Conservation (phyloP, 2,888 invertebrate species). For the Chromoteleia sp. region DNA sequence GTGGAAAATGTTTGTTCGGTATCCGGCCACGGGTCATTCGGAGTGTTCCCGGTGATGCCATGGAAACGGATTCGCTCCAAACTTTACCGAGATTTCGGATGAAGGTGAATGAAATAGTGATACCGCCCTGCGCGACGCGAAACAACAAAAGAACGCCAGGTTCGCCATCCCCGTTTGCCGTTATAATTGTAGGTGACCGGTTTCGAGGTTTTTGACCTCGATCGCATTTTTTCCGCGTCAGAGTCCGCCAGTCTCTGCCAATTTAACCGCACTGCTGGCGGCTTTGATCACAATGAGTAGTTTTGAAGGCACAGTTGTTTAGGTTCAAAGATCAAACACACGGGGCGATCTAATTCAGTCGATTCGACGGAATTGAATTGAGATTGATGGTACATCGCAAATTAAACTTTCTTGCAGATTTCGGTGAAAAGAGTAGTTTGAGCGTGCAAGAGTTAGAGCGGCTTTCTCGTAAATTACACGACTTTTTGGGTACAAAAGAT, state of each 20-base stretch:
- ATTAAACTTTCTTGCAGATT: too few relatives aligned
- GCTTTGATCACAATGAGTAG: constrained; percentile 1
- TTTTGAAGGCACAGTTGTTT: not conserved
- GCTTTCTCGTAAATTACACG: too few relatives aligned
- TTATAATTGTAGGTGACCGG: constrained; percentile 4
- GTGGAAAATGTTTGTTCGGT: constrained; percentile 46
- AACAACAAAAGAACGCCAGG: too few relatives aligned
- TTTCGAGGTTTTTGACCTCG: constrained; percentile 6
- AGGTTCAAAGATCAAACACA: not conserved
- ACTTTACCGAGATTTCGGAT: constrained; percentile 50
- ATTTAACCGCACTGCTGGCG: not conserved
- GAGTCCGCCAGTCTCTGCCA: constrained; percentile 1
- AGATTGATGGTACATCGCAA: too few relatives aligned
- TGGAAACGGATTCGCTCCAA: constrained; percentile 50
- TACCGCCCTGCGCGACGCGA: not conserved
- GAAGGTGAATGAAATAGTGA: constrained; percentile 51
- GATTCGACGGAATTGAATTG: too few relatives aligned
- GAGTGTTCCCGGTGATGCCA: constrained; percentile 56
- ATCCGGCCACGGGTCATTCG: constrained; percentile 38
- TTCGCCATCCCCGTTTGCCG: too few relatives aligned
- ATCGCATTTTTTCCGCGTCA: constrained; percentile 5
- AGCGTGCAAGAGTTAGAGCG: too few relatives aligned
- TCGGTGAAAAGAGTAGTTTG: too few relatives aligned
- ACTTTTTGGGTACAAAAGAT: too few relatives aligned
- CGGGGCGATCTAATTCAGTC: too few relatives aligned